These are phyloP conservation scores for Drosophila asahinai DNA, from an alignment of 1,140 invertebrate species.

Conservation along the genomic window DNA sequence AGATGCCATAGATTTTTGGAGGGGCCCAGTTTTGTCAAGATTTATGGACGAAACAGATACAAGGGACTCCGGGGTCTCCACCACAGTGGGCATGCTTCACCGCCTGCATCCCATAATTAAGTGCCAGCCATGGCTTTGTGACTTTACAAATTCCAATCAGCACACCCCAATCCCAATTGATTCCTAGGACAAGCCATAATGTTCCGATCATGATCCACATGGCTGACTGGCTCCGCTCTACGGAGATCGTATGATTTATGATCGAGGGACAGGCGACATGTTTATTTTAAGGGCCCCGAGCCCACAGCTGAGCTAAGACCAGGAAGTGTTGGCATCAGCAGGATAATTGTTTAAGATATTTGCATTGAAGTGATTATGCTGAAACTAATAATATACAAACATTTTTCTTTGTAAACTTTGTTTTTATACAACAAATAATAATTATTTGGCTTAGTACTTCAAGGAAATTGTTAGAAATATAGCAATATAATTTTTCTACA, in stretches of 20 bases:
- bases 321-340: neutral
- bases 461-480: no score
- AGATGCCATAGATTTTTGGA: slow-evolving; percentile 19
- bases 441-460: no score
- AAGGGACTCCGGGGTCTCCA: neutral
- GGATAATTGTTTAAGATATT: neutral
- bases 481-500: no score
- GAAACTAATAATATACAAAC: no score
- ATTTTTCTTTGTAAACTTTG: no score
- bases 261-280: slow-evolving; percentile 15
- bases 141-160: slow-evolving; percentile 81
- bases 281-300: slow-evolving; percentile 18
- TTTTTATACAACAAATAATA: no score
- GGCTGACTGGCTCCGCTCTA: slow-evolving; percentile 29
- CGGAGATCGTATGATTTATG: slow-evolving; percentile 71
- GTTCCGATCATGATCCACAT: slow-evolving; percentile 48
- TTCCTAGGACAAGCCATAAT: slow-evolving; percentile 50
- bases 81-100: slow-evolving; percentile 59
- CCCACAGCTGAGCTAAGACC: neutral
- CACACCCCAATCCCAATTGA: slow-evolving; percentile 39
- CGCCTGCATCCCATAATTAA: slow-evolving; percentile 72
- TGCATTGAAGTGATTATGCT: no score
- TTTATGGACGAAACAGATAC: slow-evolving; percentile 49
- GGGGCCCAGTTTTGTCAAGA: slow-evolving; percentile 47
- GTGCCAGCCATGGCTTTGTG: slow-evolving; percentile 78